phyloP scores from a whole-genome alignment of 1,140 invertebrate genomes.

The Coboldia fuscipes region DNA sequence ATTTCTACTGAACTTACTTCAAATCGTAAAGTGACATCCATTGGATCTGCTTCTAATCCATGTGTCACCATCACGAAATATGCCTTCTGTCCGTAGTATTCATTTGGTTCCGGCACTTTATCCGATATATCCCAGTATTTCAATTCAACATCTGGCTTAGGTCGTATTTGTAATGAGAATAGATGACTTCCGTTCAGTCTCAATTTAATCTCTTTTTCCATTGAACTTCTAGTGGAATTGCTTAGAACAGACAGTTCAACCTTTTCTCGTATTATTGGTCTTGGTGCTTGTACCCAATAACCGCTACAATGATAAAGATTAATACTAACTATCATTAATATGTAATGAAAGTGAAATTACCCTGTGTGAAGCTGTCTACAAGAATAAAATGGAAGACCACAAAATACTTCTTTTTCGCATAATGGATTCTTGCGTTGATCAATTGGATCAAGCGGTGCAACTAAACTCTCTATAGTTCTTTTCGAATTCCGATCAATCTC shows the following conservation, averaged over 20 bases:
- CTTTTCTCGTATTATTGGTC: constrained; percentile 11
- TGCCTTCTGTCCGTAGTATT: constrained; percentile 8
- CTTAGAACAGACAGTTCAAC: no score
- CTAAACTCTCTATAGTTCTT: constrained; percentile 18
- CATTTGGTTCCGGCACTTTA: constrained; percentile 6
- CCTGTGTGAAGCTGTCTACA: constrained; percentile 22
- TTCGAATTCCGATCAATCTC: constrained; percentile 28
- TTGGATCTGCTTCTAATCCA: constrained; percentile 8
- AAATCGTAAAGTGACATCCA: constrained; percentile 12
- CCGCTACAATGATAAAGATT: constrained; percentile 6
- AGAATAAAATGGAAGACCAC: constrained; percentile 30
- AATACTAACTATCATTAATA: background rate
- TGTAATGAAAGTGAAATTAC: constrained; percentile 11
- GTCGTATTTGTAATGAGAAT: constrained; percentile 12
- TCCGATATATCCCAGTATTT: constrained; percentile 11
- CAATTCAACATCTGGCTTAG: constrained; percentile 9
- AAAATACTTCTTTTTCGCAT: constrained; percentile 23
- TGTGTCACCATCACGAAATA: constrained; percentile 12
- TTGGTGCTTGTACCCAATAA: constrained; percentile 14
- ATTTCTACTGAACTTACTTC: constrained; percentile 6
- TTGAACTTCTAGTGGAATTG: no score
- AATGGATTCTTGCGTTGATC: constrained; percentile 15
- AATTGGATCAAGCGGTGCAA: constrained; percentile 16
- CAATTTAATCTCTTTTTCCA: constrained; percentile 6
- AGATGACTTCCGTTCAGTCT: constrained; percentile 10